Percentiles rank a stretch among this genome's conserved stretches.
Conservation (phyloP, 2,113 vertebrate species). For the Pluvianellus socialis region DNA sequence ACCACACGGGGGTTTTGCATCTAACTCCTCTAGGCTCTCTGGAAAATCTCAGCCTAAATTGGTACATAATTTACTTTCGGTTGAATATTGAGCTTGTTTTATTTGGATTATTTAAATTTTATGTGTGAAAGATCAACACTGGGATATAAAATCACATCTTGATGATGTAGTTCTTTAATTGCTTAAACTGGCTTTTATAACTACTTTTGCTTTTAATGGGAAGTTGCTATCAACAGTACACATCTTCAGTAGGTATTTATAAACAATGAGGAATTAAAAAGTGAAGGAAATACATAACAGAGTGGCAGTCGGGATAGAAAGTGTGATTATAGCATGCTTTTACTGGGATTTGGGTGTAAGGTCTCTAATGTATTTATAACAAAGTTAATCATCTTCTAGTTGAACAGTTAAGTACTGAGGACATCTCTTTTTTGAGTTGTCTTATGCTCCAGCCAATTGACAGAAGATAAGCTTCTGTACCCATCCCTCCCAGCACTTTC, state of each 20-base stretch:
- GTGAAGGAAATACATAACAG: neutral
- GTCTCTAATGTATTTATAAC: conserved; percentile 33
- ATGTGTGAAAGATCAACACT: neutral
- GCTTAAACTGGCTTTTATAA: neutral
- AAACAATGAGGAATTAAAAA: neutral
- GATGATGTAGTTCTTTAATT: neutral
- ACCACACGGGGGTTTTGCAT: neutral
- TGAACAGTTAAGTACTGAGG: conserved; percentile 13
- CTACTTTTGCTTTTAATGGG: neutral
- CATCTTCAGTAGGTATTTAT: neutral
- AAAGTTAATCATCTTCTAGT: neutral
- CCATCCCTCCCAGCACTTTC: conserved; percentile 23
- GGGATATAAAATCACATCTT: neutral
- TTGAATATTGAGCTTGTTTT: neutral
- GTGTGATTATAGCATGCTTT: neutral
- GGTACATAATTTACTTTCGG: neutral
- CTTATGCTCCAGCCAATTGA: neutral
- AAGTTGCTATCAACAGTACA: neutral
- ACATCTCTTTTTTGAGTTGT: neutral
- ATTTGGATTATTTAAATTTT: neutral
- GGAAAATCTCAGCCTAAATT: neutral
- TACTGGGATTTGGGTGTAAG: neutral
- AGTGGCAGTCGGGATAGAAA: neutral
- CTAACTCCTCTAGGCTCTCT: neutral
- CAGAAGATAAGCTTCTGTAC: conserved; percentile 24